Percentiles rank a stretch among this genome's conserved stretches.
phyloP scores from a whole-genome alignment of 2,797 vertebrate species.

The Gymnothorax javanicus region DNA sequence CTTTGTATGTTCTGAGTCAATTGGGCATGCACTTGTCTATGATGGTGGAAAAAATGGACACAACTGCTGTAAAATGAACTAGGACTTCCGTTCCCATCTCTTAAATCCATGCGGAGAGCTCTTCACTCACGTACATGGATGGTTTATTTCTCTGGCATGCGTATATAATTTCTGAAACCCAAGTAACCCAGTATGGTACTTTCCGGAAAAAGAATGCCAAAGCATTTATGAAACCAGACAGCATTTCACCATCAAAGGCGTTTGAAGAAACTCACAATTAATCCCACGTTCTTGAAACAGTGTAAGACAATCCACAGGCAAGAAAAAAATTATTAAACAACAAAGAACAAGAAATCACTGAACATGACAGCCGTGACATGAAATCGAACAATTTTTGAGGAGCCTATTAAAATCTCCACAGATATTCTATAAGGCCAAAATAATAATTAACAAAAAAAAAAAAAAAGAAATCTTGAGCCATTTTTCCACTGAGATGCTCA shows the following conservation, averaged over 20 bases:
- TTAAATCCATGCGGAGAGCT: background rate
- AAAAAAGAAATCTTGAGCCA: constrained; percentile 18
- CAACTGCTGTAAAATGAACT: background rate
- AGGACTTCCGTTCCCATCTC: background rate
- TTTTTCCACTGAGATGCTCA: constrained; percentile 20
- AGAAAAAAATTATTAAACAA: background rate
- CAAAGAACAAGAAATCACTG: constrained; percentile 7
- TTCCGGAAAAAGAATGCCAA: constrained; percentile 2
- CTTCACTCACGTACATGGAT: background rate
- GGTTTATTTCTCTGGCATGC: background rate
- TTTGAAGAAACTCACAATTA: background rate
- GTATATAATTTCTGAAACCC: background rate
- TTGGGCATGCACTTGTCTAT: background rate
- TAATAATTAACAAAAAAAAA: background rate
- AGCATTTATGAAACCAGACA: background rate
- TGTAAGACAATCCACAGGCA: background rate
- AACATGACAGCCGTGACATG: background rate
- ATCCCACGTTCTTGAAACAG: background rate
- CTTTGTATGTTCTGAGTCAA: background rate
- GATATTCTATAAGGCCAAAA: constrained; percentile 29
- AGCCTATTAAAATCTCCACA: constrained; percentile 3
- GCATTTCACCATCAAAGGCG: constrained; percentile 1
- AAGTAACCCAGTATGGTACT: background rate
- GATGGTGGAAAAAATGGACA: background rate
- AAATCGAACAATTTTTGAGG: background rate